Evolutionary conservation across 2,113 vertebrate species (phyloP).

Genomic region (Vimba vimba): DNA sequence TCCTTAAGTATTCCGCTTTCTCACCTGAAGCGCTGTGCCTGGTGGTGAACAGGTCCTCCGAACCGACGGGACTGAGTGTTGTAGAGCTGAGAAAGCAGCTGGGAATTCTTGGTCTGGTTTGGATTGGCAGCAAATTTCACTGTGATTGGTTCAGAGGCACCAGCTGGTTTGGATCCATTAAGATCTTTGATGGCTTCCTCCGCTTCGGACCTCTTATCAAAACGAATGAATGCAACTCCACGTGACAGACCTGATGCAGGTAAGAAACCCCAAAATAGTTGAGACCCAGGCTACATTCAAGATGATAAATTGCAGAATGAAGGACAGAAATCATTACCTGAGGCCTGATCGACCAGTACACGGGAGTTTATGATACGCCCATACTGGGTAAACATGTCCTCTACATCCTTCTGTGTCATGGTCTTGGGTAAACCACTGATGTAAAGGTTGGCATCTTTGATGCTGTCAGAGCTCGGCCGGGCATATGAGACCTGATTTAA

Average conservation of each 20-base stretch:
- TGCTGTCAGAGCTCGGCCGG: constrained; percentile 94
- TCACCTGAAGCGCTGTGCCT: constrained; percentile 96
- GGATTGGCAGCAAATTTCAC: constrained; percentile 98
- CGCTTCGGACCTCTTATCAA: constrained; percentile 93
- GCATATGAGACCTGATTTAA: constrained; percentile 90
- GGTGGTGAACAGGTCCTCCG: constrained; percentile 94
- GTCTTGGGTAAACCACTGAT: constrained; percentile 94
- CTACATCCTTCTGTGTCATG: constrained; percentile 95
- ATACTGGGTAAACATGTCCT: constrained; percentile 93
- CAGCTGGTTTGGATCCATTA: constrained; percentile 92
- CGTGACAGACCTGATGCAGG: constrained; percentile 85
- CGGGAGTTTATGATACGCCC: constrained; percentile 96
- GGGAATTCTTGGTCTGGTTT: constrained; percentile 93
- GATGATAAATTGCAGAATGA: not conserved
- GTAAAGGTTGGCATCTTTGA: constrained; percentile 97
- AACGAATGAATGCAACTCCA: constrained; percentile 97
- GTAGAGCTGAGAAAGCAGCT: constrained; percentile 91
- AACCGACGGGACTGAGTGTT: constrained; percentile 91
- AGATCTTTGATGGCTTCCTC: constrained; percentile 96
- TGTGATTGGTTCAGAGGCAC: constrained; percentile 92
- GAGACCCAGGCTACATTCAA: not conserved
- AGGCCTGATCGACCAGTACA: constrained; percentile 97
- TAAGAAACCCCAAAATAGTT: not conserved
- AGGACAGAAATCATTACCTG: constrained; percentile 76
- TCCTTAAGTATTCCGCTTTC: constrained; percentile 9